A percentile compares a stretch with the other conserved stretches of the same genome.
Evolutionary conservation across 1,140 invertebrate genomes (phyloP).

Genomic region (Calycopis cecrops): DNA sequence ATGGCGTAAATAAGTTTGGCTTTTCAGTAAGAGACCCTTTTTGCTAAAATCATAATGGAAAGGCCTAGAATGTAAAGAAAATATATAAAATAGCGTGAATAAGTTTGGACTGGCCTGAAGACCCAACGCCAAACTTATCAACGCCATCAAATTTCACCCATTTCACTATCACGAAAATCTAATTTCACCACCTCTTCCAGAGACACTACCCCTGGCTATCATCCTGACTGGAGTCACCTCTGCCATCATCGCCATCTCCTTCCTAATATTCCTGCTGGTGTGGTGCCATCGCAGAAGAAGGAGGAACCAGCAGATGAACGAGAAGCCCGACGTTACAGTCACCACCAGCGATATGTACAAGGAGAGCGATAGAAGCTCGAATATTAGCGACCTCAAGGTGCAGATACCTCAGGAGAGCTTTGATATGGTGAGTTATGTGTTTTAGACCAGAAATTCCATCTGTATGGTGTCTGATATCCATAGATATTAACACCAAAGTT

Average conservation of each 20-base stretch:
- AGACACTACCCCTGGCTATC: conserved; percentile 78
- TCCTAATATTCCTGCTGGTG: conserved; percentile 79
- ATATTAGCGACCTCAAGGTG: conserved; percentile 92
- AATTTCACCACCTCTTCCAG: conserved; percentile 49
- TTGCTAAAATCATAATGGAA: no score
- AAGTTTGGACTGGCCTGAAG: no score
- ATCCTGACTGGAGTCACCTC: conserved; percentile 80
- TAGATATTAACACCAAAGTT: not conserved
- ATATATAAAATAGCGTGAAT: no score
- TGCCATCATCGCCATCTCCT: conserved; percentile 79
- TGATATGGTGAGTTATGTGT: conserved; percentile 68
- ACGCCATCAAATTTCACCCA: no score
- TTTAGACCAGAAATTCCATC: not conserved
- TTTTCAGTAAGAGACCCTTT: no score
- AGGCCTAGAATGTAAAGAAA: no score
- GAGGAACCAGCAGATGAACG: conserved; percentile 48
- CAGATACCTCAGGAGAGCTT: conserved; percentile 88
- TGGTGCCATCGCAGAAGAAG: conserved; percentile 77
- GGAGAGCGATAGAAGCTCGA: conserved; percentile 91
- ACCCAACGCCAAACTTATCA: no score
- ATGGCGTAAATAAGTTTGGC: no score
- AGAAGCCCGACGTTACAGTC: conserved; percentile 64
- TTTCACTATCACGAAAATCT: not conserved
- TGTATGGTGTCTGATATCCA: not conserved
- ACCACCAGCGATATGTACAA: conserved; percentile 77